These are phyloP conservation scores for Saimiri boliviensis DNA, from an alignment of 2,113 vertebrate genomes.

Conservation along the genomic window DNA sequence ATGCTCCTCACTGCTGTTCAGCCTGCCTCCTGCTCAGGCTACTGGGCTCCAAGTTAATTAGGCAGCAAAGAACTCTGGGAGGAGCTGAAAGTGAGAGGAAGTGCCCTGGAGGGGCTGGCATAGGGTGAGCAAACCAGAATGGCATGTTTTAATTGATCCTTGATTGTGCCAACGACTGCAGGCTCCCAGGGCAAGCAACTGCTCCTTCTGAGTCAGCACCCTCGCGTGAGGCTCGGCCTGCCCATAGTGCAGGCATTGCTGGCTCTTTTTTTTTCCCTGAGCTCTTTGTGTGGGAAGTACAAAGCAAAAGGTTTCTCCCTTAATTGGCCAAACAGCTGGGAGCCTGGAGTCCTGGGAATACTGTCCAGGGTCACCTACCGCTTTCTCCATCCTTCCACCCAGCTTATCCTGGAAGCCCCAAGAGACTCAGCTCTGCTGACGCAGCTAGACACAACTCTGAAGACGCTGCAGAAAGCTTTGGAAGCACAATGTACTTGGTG, in stretches of 20 bases:
- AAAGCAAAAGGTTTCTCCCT: conserved; percentile 51
- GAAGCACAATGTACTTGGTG: not conserved
- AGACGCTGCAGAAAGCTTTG: not conserved
- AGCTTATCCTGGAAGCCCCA: conserved; percentile 1
- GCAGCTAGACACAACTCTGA: not conserved
- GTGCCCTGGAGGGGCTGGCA: not conserved
- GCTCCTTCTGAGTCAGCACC: conserved; percentile 65
- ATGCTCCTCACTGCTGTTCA: not conserved
- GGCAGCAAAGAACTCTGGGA: conserved; percentile 14
- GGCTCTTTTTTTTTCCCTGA: not conserved
- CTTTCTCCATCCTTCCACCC: not conserved
- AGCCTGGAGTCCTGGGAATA: conserved; percentile 24
- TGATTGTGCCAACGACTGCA: conserved; percentile 47
- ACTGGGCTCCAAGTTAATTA: conserved; percentile 52
- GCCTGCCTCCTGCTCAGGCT: not conserved
- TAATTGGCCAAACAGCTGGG: conserved; percentile 41
- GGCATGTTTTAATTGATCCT: conserved; percentile 64
- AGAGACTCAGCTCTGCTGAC: conserved; percentile 20
- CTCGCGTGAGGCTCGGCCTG: not conserved
- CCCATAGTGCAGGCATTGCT: not conserved
- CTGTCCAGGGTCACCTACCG: not conserved
- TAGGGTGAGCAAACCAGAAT: conserved; percentile 19
- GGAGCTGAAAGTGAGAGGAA: conserved; percentile 56
- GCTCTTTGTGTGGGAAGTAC: not conserved
- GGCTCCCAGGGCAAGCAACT: conserved; percentile 52